Evolutionary conservation across 2,113 vertebrate species (phyloP), one percentile per base, ranked within the genome.

Genomic region (Amia ocellicauda): DNA sequence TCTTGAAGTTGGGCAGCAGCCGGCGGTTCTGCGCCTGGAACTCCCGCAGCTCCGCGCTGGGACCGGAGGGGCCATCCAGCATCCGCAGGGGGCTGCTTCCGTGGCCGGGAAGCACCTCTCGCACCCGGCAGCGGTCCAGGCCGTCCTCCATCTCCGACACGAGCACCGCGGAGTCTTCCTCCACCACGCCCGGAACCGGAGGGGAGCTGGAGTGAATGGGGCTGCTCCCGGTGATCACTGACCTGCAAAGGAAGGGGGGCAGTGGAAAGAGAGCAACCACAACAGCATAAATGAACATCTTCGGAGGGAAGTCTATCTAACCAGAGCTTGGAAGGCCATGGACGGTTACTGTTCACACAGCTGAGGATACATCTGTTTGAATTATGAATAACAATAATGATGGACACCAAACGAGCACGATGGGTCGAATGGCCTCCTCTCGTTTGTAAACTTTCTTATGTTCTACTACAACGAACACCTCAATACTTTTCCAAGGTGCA

Each of bases 21-120:
- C 93, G 85, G 2, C 87, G 81, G 71, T 95, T 94, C 74, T 94
- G 91, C 4, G 74, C 40, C 40, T 40, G 49, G 41, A 81, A 77
- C 3, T 79, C 79, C 2, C 63, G 69, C 0, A 76, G 56, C 7
- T 85, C 78, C 1, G 61, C 13, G n/a, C 73, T 2, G 19, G 42
- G 3, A 56, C 59, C 50, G 31, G 17, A 19, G 51, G 14, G 54
- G 9, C 27, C 11, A 41, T 19, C 43, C 7, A 49, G 16, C 29
- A 29, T 59, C 7, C 8, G 23, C 23, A 4, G 20, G n/a, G 41
- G 22, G 54, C 58, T 60, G 13, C 7, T 1, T 1, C 20, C 55
- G 1, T 27, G 14, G 1, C 24, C 14, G 4, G 51, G 9, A 24
- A 49, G 42, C 3, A 56, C 17, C 24, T 75, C 77, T 20, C 55